These are phyloP conservation scores for Bucorvus abyssinicus DNA, from an alignment of 2,797 vertebrate species.

Conservation along the genomic window DNA sequence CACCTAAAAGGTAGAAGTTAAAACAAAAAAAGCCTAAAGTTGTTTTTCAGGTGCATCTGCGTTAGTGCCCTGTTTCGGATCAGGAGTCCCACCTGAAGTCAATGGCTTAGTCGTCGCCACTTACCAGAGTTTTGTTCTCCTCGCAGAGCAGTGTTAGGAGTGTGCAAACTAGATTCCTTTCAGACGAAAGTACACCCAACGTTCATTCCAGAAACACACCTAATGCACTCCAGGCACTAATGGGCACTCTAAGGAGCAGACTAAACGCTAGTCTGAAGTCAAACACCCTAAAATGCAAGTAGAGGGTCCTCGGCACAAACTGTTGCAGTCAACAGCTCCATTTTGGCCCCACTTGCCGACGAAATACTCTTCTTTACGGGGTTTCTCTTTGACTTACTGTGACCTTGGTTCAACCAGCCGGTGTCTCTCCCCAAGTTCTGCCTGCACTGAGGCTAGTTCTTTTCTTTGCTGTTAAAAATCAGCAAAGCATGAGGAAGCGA, in stretches of 20 bases:
- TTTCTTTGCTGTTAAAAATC: neutral
- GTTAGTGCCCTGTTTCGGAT: neutral
- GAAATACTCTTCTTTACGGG: neutral
- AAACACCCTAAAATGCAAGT: neutral
- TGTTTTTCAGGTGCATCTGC: neutral
- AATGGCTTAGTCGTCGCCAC: neutral
- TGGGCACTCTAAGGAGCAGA: neutral
- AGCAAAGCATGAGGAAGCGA: neutral
- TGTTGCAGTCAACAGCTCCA: neutral
- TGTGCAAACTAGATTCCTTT: neutral
- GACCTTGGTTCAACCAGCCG: neutral
- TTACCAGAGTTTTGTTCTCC: neutral
- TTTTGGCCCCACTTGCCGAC: neutral
- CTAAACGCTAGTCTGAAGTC: neutral
- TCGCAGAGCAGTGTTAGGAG: neutral
- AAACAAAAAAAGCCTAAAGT: neutral
- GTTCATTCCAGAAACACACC: neutral
- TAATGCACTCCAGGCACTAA: neutral
- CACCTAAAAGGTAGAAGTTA: neutral
- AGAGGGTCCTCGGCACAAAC: neutral
- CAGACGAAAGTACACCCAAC: neutral
- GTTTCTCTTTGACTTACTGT: neutral
- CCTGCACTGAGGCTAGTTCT: neutral
- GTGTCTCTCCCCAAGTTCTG: neutral
- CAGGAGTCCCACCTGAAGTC: neutral